phyloP scores from a whole-genome alignment of 1,140 invertebrate species.

The Aphis craccivora region DNA sequence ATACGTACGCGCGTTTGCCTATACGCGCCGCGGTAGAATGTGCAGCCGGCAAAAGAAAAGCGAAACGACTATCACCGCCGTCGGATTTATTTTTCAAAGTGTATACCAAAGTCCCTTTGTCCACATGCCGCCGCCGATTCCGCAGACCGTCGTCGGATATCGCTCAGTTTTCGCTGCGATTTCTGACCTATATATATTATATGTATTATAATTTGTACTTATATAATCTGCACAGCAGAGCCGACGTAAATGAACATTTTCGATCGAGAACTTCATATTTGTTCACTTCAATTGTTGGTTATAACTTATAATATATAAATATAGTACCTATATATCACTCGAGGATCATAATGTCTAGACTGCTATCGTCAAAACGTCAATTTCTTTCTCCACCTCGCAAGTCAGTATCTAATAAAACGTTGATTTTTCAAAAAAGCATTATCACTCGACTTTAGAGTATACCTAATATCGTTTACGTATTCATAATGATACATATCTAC shows the following conservation, averaged over 20 bases:
- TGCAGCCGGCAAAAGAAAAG: conserved; percentile 25
- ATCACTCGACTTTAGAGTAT: not conserved
- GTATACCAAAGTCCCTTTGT: conserved; percentile 30
- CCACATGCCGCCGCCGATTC: not conserved
- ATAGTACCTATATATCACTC: too few relatives aligned
- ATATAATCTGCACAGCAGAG: not conserved
- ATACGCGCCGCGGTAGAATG: conserved; percentile 33
- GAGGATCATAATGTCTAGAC: too few relatives aligned
- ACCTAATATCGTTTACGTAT: too few relatives aligned
- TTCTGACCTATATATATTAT: not conserved
- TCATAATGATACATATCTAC: not conserved
- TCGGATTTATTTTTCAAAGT: conserved; percentile 7
- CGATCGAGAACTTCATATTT: not conserved
- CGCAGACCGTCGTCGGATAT: not conserved
- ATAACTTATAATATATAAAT: too few relatives aligned
- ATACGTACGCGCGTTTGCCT: not conserved
- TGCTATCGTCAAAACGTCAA: not conserved
- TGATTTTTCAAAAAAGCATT: not conserved
- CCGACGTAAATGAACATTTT: not conserved
- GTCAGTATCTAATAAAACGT: not conserved
- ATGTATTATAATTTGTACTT: not conserved
- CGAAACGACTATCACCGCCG: not conserved
- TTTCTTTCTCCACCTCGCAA: not conserved
- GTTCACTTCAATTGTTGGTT: not conserved
- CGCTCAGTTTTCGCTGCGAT: not conserved